Evolutionary conservation across 2,113 vertebrate genomes (phyloP).

Genomic region (Sinosuthora webbiana): DNA sequence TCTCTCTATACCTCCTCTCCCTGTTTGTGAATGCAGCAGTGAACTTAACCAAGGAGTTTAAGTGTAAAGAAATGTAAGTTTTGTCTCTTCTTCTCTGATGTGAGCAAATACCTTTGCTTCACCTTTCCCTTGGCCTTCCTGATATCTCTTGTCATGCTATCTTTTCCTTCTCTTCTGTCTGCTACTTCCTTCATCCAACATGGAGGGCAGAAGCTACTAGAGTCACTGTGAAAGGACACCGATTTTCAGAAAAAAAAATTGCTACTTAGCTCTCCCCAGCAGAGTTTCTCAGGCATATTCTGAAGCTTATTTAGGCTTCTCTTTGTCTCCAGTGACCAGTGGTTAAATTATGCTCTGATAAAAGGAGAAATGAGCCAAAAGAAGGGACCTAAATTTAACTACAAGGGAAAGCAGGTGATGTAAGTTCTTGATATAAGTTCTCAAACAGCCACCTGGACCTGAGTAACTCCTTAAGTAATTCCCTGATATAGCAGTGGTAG

Average conservation of each 20-base stretch:
- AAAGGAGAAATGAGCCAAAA: constrained; percentile 23
- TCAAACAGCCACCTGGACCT: constrained; percentile 40
- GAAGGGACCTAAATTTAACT: constrained; percentile 37
- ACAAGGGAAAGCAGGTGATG: constrained; percentile 23
- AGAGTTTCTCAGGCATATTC: not conserved
- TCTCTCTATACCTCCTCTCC: not conserved
- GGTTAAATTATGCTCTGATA: constrained; percentile 1
- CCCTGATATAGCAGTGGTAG: not conserved
- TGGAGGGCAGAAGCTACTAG: not conserved
- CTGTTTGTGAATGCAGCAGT: not conserved
- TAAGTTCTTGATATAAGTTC: constrained; percentile 45
- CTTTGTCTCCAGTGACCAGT: not conserved
- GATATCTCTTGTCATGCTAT: not conserved
- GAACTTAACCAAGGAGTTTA: not conserved
- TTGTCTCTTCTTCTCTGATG: not conserved
- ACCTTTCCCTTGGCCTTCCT: not conserved
- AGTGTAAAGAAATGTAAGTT: not conserved
- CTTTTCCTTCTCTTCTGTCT: not conserved
- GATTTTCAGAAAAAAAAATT: not conserved
- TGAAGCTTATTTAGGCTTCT: not conserved
- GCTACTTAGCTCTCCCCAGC: not conserved
- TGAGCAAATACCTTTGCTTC: not conserved
- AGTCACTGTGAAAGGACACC: not conserved
- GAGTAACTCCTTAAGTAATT: constrained; percentile 54
- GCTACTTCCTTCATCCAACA: not conserved